Evolutionary conservation across 2,113 vertebrate species (phyloP), one percentile per base, ranked within the genome.

Genomic region (Leptobrachium ailaonicum): DNA sequence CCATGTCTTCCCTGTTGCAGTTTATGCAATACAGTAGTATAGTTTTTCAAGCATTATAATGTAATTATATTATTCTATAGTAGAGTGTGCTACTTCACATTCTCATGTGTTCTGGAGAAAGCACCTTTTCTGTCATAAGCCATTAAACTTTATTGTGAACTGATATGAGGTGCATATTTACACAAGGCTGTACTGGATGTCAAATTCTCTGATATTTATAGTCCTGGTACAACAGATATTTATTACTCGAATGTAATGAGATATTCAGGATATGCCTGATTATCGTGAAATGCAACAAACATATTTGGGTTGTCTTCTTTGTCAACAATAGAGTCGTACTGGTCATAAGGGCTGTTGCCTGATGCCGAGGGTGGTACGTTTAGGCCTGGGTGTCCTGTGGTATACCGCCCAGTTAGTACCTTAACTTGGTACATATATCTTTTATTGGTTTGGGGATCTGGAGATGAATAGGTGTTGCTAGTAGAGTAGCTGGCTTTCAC

Each of bases 211-310:
- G 20, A 32, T 32, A 32, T 32, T 32, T 32, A 32, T 32, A 32
- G 20, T 32, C 20, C 20, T 32, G 20, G 53, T 56, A 8, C 53
- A 56, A 56, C 53, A 8, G 12, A 42, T 66, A 41, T 32, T 32
- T 32, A 32, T 76, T 76, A 66, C 50, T 5, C 66, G n/a, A 93
- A 92, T 14, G 88, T 91, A 80, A 93, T 91, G 44, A 93, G 88
- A 69, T 93, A 91, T 32, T 90, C 89, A 2, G 90, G 90, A 72
- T 91, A 94, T 0, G 87, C 91, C 63, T 90, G 90, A 76, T 86
- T 84, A 70, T 94, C 91, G 0, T 92, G 89, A 10, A 94, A 94
- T 68, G 92, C 87, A 4, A 93, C 85, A 67, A 85, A 91, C 84
- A 93, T 91, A 44, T 0, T 60, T 41, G 92, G 92, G 2, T 83